A percentile compares a stretch with the other conserved stretches of the same genome.
phyloP scores from a whole-genome alignment of 2,797 vertebrate genomes.

The Anisognathus igniventris region DNA sequence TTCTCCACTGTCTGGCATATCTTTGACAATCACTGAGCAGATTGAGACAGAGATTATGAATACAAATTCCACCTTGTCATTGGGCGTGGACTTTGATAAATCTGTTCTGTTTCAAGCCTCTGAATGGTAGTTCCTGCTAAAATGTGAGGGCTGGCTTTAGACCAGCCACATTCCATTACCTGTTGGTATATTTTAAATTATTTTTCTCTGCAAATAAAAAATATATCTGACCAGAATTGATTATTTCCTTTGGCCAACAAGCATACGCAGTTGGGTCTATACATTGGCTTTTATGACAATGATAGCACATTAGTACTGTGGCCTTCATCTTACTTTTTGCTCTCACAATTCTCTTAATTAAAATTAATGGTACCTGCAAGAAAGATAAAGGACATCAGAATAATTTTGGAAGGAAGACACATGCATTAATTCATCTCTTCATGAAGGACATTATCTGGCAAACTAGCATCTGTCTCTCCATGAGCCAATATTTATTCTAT shows the following conservation, averaged over 20 bases:
- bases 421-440: neutral
- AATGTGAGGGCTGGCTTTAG: neutral
- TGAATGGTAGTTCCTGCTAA: neutral
- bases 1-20: neutral
- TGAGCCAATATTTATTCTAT: constrained; percentile 19
- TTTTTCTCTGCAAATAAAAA: neutral
- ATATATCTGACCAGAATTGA: neutral
- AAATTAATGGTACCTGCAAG: constrained; percentile 30
- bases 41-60: neutral
- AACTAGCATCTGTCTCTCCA: neutral
- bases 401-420: neutral
- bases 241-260: neutral
- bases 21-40: neutral
- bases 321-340: neutral
- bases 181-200: neutral
- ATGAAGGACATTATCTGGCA: neutral
- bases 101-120: neutral
- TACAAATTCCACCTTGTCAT: neutral
- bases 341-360: constrained; percentile 16
- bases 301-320: neutral
- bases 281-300: neutral
- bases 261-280: neutral
- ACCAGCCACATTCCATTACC: neutral
- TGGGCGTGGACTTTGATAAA: constrained; percentile 18
- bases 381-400: neutral